Percentiles rank a stretch among this genome's conserved stretches.
Evolutionary conservation across 2,888 invertebrate genomes (phyloP).

Genomic region (Cephus runcator): DNA sequence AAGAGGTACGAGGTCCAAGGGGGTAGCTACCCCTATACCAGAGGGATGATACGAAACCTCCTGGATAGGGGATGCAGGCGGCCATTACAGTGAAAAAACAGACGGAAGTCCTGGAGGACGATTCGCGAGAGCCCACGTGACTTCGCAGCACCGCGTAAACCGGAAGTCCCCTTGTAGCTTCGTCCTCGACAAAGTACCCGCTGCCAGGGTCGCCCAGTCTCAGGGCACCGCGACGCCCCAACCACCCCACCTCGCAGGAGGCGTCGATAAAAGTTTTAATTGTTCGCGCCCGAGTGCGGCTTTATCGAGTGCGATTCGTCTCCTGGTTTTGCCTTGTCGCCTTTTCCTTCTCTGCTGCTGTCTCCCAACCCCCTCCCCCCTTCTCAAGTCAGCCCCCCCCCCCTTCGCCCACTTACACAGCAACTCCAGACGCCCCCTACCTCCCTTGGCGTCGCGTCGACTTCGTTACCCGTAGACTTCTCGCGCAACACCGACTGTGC

Average conservation of each 20-base stretch:
- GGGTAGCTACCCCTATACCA: no score
- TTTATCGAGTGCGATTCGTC: conserved; percentile 23
- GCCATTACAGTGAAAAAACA: not conserved
- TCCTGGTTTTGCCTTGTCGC: not conserved
- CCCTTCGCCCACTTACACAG: not conserved
- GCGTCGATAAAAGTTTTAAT: conserved; percentile 60
- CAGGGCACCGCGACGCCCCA: conserved; percentile 9
- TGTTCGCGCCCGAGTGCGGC: conserved; percentile 33
- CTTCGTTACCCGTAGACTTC: no score
- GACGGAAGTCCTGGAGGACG: not conserved
- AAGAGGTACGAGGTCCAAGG: no score
- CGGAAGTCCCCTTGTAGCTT: conserved; percentile 39
- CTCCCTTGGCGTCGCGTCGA: no score
- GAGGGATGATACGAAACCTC: no score
- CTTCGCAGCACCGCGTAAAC: conserved; percentile 54
- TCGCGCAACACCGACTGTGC: no score
- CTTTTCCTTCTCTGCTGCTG: no score
- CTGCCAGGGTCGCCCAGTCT: conserved; percentile 23
- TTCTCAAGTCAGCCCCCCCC: not conserved
- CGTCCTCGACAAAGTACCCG: conserved; percentile 16
- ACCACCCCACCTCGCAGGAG: conserved; percentile 10
- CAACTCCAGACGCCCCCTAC: no score
- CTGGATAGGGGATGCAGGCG: no score
- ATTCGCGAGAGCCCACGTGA: conserved; percentile 30
- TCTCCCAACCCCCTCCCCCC: no score